A percentile compares a stretch with the other conserved stretches of the same genome.
Evolutionary conservation across 1,140 invertebrate species (phyloP).

Genomic region (Goniozus legneri): DNA sequence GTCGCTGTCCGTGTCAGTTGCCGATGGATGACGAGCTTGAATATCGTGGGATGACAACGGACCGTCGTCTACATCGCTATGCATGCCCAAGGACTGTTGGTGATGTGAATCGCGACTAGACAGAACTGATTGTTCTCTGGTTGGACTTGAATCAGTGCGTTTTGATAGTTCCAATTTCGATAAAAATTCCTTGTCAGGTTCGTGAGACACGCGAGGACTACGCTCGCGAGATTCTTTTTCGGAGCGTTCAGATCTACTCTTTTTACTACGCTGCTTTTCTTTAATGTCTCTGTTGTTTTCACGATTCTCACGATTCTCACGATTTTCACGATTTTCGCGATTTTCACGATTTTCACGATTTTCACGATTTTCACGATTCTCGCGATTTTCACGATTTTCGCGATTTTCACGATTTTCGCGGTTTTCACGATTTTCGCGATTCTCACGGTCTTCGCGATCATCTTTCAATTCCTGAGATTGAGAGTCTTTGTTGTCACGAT

Average conservation of each 20-base stretch:
- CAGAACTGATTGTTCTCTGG: slow-evolving; percentile 29
- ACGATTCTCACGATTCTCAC: slow-evolving; percentile 42
- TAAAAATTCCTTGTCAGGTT: slow-evolving; percentile 64
- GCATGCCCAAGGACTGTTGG: slow-evolving; percentile 28
- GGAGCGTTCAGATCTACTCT: slow-evolving; percentile 34
- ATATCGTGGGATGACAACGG: slow-evolving; percentile 44
- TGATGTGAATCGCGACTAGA: slow-evolving; percentile 28
- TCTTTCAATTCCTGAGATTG: too few species aligned
- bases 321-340: too few species aligned
- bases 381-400: too few species aligned
- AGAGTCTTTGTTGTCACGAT: slow-evolving; percentile 45
- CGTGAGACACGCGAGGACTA: slow-evolving; percentile 43
- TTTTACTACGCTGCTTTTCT: slow-evolving; percentile 44
- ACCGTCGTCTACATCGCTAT: slow-evolving; percentile 46
- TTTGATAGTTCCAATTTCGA: slow-evolving; percentile 59
- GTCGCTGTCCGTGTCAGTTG: slow-evolving; percentile 66
- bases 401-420: too few species aligned
- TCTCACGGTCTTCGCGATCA: too few species aligned
- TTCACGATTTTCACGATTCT: too few species aligned
- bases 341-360: too few species aligned
- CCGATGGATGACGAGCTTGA: slow-evolving; percentile 44
- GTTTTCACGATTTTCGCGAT: too few species aligned
- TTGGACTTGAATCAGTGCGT: slow-evolving; percentile 31
- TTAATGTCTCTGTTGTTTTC: slow-evolving; percentile 17
- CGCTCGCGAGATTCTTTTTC: slow-evolving; percentile 45